Evolutionary conservation across 2,888 invertebrate species (phyloP).

Genomic region (Embidobia sp.): DNA sequence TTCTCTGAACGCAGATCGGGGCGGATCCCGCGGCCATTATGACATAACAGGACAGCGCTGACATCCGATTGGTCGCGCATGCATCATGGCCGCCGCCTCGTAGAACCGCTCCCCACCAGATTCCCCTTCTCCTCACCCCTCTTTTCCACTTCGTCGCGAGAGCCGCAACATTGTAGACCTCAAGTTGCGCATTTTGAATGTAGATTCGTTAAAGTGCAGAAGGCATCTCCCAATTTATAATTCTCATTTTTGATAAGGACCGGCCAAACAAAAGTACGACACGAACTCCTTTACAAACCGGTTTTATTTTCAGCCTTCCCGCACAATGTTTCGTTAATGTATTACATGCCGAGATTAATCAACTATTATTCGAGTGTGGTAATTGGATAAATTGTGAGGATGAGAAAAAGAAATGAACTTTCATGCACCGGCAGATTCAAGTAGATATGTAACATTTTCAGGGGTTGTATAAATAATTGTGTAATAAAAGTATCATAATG

Average conservation of each 20-base stretch:
- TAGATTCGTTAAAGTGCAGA: conserved; percentile 59
- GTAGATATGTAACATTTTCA: no score
- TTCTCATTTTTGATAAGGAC: conserved; percentile 59
- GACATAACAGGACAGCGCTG: conserved; percentile 71
- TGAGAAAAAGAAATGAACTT: conserved; percentile 15
- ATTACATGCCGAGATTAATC: conserved; percentile 28
- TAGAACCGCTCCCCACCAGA: conserved; percentile 69
- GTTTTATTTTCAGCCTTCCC: conserved; percentile 47
- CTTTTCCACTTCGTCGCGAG: conserved; percentile 21
- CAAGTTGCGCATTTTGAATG: conserved; percentile 46
- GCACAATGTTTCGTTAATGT: conserved; percentile 44
- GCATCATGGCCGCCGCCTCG: conserved; percentile 79
- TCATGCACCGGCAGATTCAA: not conserved
- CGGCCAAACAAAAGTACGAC: conserved; percentile 46
- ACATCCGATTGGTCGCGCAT: conserved; percentile 72
- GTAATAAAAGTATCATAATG: no score
- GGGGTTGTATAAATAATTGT: no score
- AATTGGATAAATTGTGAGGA: conserved; percentile 41
- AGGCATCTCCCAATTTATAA: conserved; percentile 59
- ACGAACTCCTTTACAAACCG: conserved; percentile 38
- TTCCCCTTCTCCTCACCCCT: conserved; percentile 40
- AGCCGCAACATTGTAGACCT: conserved; percentile 52
- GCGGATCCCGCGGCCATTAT: conserved; percentile 80
- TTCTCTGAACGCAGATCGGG: conserved; percentile 75
- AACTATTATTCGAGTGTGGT: conserved; percentile 39